A percentile compares a stretch with the other conserved stretches of the same genome.
phyloP scores from a whole-genome alignment of 2,797 vertebrate genomes.

The Antrozous pallidus region DNA sequence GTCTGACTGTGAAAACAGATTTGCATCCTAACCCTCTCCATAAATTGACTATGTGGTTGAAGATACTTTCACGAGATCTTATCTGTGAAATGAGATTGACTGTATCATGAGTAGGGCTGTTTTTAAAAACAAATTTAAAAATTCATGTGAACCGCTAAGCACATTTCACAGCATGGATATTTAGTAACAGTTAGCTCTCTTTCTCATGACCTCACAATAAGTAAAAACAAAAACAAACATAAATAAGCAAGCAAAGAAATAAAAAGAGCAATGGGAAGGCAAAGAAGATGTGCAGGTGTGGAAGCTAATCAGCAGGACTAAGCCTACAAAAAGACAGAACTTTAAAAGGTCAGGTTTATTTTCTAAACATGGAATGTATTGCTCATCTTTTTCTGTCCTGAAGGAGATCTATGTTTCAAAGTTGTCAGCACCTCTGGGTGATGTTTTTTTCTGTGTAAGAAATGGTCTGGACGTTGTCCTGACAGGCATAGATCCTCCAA shows the following conservation, averaged over 20 bases:
- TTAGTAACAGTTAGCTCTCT: background rate
- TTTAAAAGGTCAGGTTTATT: background rate
- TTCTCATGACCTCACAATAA: background rate
- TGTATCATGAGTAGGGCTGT: background rate
- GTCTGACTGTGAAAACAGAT: background rate
- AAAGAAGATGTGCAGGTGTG: background rate
- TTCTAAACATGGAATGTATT: background rate
- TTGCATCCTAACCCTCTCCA: background rate
- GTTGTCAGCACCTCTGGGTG: conserved; percentile 54
- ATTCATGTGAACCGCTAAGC: background rate
- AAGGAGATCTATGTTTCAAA: background rate
- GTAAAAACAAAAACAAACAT: background rate
- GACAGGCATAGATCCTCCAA: conserved; percentile 69
- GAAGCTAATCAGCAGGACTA: background rate
- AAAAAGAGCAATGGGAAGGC: background rate
- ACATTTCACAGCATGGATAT: background rate
- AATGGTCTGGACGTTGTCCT: conserved; percentile 68
- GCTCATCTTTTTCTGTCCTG: background rate
- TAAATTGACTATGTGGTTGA: background rate
- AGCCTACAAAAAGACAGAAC: background rate
- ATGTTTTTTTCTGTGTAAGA: conserved; percentile 18
- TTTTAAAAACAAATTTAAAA: background rate
- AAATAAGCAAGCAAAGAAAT: background rate
- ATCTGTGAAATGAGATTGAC: background rate
- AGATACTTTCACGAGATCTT: background rate